Evolutionary conservation across 1,140 invertebrate genomes (phyloP).

Genomic region (Cataglyphis hispanica): DNA sequence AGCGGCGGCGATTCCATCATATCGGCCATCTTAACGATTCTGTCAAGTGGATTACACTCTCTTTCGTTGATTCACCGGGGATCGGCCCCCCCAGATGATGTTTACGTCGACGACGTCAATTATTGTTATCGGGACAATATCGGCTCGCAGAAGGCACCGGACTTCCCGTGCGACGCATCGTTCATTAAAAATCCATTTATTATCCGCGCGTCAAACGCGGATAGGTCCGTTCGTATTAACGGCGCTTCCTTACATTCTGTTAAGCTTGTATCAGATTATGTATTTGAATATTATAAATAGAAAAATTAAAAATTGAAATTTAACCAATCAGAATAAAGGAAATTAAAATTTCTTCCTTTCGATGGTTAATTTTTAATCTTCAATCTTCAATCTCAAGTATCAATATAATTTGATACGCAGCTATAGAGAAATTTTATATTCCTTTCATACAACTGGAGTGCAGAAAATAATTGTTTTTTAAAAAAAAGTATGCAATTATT

Average conservation of each 20-base stretch:
- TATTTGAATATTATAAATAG: too few relatives aligned
- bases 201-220: not conserved
- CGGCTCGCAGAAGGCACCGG: not conserved
- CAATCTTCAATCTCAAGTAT: too few relatives aligned
- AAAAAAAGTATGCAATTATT: too few relatives aligned
- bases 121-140: slow-evolving; percentile 17
- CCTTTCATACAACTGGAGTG: too few relatives aligned
- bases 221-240: slow-evolving; percentile 15
- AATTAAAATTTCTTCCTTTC: too few relatives aligned
- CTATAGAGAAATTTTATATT: too few relatives aligned
- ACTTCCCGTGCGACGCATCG: not conserved
- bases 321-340: too few relatives aligned
- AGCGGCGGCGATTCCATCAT: slow-evolving; percentile 89
- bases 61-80: slow-evolving; percentile 55
- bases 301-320: too few relatives aligned
- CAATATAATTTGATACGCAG: too few relatives aligned
- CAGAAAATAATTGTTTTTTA: too few relatives aligned
- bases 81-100: slow-evolving; percentile 73
- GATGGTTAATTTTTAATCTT: too few relatives aligned
- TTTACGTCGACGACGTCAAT: slow-evolving; percentile 65
- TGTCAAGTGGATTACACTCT: slow-evolving; percentile 77
- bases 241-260: not conserved
- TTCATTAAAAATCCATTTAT: slow-evolving; percentile 17
- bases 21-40: slow-evolving; percentile 89
- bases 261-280: too few relatives aligned